Evolutionary conservation across 2,797 vertebrate genomes (phyloP).

Genomic region (Buphagus erythrorhynchus): DNA sequence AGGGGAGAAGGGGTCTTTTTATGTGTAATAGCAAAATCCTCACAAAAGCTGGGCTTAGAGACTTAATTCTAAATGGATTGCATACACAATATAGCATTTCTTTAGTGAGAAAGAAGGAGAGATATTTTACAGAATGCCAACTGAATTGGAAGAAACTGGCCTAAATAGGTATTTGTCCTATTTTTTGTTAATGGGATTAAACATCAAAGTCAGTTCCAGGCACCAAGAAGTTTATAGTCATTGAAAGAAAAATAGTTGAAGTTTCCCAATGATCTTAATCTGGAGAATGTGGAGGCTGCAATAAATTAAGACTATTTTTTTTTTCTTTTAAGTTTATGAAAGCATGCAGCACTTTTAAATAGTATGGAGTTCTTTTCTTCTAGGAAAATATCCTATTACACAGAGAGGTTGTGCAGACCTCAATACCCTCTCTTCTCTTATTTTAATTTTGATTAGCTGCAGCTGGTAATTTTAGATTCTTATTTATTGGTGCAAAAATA

Average conservation of each 20-base stretch:
- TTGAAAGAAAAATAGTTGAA: slow-evolving; percentile 12
- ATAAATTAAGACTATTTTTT: slow-evolving; percentile 22
- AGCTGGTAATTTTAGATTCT: slow-evolving; percentile 22
- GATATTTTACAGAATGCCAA: not conserved
- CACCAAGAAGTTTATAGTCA: not conserved
- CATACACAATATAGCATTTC: not conserved
- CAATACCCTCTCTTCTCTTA: not conserved
- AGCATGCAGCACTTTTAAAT: slow-evolving; percentile 1
- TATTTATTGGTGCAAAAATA: slow-evolving; percentile 6
- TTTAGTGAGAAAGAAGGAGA: not conserved
- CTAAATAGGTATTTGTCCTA: slow-evolving; percentile 49
- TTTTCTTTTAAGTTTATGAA: slow-evolving; percentile 12
- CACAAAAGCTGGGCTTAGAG: not conserved
- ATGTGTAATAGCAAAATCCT: not conserved
- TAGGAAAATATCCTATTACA: slow-evolving; percentile 20
- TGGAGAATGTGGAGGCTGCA: not conserved
- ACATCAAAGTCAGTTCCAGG: slow-evolving; percentile 50
- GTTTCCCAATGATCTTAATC: not conserved
- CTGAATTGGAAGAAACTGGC: slow-evolving; percentile 16
- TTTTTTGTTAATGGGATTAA: slow-evolving; percentile 57
- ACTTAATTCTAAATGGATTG: slow-evolving; percentile 25
- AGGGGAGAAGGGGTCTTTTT: not conserved
- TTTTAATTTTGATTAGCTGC: slow-evolving; percentile 19
- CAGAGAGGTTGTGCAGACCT: not conserved
- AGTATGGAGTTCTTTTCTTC: slow-evolving; percentile 5